phyloP scores from a whole-genome alignment of 1,140 invertebrate genomes.

The Trichonephila inaurata region DNA sequence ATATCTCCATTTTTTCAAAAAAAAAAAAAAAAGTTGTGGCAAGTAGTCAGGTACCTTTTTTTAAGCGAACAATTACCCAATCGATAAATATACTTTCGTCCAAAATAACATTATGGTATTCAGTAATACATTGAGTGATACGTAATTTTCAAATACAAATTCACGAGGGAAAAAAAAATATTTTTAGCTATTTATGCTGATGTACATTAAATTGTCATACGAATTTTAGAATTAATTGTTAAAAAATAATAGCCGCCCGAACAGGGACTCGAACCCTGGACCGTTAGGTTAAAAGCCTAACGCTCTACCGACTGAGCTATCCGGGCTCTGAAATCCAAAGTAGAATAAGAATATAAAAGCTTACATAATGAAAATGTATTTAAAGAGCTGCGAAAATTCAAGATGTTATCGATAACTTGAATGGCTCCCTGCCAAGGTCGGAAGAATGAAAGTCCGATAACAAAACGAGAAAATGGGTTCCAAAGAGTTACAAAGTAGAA shows the following conservation, averaged over 20 bases:
- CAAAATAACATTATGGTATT: too few species aligned
- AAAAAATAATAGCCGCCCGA: slow-evolving; percentile 49
- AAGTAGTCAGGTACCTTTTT: too few species aligned
- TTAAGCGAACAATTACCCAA: too few species aligned
- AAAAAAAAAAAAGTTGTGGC: too few species aligned
- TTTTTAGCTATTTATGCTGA: too few species aligned
- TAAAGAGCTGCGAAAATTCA: neutral
- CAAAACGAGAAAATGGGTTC: neutral
- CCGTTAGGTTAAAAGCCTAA: slow-evolving; percentile 77
- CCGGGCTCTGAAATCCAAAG: neutral
- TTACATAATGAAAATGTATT: neutral
- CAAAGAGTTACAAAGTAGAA: neutral
- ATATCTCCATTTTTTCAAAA: too few species aligned
- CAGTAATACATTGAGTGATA: too few species aligned
- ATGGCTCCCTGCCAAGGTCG: neutral
- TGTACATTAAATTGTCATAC: too few species aligned
- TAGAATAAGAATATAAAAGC: too few species aligned
- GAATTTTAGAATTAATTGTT: neutral
- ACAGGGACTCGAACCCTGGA: slow-evolving; percentile 77
- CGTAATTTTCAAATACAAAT: too few species aligned
- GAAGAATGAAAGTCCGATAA: neutral
- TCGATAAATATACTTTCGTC: too few species aligned
- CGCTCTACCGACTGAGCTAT: slow-evolving; percentile 77
- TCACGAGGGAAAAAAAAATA: too few species aligned
- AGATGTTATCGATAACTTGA: neutral